Percentiles rank a stretch among this genome's conserved stretches.
phyloP scores from a whole-genome alignment of 2,888 invertebrate species.

The Neoaliturus tenellus region DNA sequence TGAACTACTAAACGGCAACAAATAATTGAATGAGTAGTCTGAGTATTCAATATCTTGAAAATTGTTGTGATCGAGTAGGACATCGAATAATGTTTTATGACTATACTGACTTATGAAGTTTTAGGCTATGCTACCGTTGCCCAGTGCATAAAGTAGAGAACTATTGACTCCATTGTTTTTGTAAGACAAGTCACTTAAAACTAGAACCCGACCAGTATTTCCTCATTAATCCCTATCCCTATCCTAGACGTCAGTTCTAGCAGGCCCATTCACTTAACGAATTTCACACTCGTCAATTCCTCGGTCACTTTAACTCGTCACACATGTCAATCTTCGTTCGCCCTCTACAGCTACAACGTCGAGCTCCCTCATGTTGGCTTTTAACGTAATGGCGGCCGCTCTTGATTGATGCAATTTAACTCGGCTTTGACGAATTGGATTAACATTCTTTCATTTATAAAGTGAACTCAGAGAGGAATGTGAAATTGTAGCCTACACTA shows the following conservation, averaged over 20 bases:
- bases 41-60: too few species aligned
- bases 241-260: neutral
- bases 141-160: neutral
- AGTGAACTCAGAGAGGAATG: neutral
- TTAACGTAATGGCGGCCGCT: neutral
- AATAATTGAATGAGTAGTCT: too few species aligned
- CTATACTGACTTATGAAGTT: too few species aligned
- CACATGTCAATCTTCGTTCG: constrained; percentile 3
- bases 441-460: neutral
- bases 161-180: neutral
- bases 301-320: neutral
- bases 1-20: too few species aligned
- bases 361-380: neutral
- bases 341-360: neutral
- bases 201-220: neutral
- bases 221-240: neutral
- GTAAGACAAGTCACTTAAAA: neutral
- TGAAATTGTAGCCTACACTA: too few species aligned
- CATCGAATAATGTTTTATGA: too few species aligned
- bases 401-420: constrained; percentile 5
- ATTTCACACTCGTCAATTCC: constrained; percentile 6
- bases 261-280: constrained; percentile 6
- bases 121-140: neutral
- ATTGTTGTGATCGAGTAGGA: too few species aligned
- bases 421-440: neutral